phyloP scores from a whole-genome alignment of 2,888 invertebrate species.

The Myopa tessellatipennis region DNA sequence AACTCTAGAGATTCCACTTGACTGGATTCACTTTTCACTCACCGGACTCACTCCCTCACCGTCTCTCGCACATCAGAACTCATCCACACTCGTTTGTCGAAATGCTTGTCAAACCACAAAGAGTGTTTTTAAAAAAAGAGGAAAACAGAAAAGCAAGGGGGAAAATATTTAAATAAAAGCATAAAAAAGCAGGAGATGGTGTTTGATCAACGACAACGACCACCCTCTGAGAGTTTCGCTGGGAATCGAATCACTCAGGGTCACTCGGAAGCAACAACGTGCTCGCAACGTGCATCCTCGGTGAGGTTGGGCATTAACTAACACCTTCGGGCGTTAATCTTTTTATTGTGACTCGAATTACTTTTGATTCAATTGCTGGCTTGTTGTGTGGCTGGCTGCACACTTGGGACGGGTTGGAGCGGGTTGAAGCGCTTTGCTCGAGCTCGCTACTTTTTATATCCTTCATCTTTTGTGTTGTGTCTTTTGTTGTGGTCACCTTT shows the following conservation, averaged over 20 bases:
- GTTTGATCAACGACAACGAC: background rate
- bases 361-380: conserved; percentile 49
- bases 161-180: conserved; percentile 7
- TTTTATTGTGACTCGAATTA: conserved; percentile 62
- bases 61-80: too few species aligned
- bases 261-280: conserved; percentile 13
- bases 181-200: background rate
- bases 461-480: conserved; percentile 11
- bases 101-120: too few species aligned
- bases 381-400: background rate
- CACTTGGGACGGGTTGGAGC: background rate
- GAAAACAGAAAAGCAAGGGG: conserved; percentile 1
- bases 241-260: conserved; percentile 1
- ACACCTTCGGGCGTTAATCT: conserved; percentile 63
- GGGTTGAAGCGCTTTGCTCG: conserved; percentile 1
- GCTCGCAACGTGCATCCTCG: background rate
- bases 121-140: background rate
- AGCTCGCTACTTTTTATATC: background rate
- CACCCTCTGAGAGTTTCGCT: conserved; percentile 18
- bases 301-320: conserved; percentile 34
- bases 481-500: conserved; percentile 48
- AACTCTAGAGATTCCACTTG: background rate
- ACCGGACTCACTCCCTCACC: too few species aligned
- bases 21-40: too few species aligned
- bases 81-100: too few species aligned